Base-by-base conservation (phyloP, 2,888 invertebrate genomes). In the Plusia festucae region DNA sequence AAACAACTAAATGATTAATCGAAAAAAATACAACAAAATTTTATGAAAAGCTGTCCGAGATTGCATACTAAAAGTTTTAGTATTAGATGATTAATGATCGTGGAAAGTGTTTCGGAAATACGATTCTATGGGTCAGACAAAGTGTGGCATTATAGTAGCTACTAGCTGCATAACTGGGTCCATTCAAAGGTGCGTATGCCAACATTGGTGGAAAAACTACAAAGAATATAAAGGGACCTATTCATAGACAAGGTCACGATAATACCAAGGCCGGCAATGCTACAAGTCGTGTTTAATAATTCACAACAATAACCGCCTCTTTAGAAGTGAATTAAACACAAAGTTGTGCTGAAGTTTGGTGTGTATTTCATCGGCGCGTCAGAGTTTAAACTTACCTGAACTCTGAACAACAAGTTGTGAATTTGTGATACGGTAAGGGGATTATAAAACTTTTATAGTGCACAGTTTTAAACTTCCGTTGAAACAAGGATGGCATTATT, bases 181-280 rank as follows among this genome's bases (percentile, higher is more conserved):
- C 70, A 70, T 71, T 68, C 75, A 67, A 65, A 73, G 65, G 55
- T 75, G 46, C 54, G 70, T 70, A 67, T 64, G 54, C 54, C 46
- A 64, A 32, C 62, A 65, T 69, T 44, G 60, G 56, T 60, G 58
- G 63, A 66, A 66, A 68, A 53, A 63, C 56, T 58, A 69, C 62
- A 73, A 74, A 69, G 61, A 68, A 69, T 76, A 76, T 70, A 78
- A 73, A 79, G 71, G 73, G 63, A 62, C 62, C 70, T 81, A 80
- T 82, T 76, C 77, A 72, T 79, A 81, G 82, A 73, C 76, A 78
- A 82, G 82, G 79, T 73, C 76, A 60, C 65, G 68, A 68, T 70
- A 72, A 70, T 65, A 64, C 51, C 70, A 76, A 76, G 79, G 80
- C 65, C 73, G 52, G 49, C 60, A 40, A 30, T 11, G 44, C 32